Evolutionary conservation across 2,888 invertebrate species (phyloP).

Genomic region (Phengaris arion): DNA sequence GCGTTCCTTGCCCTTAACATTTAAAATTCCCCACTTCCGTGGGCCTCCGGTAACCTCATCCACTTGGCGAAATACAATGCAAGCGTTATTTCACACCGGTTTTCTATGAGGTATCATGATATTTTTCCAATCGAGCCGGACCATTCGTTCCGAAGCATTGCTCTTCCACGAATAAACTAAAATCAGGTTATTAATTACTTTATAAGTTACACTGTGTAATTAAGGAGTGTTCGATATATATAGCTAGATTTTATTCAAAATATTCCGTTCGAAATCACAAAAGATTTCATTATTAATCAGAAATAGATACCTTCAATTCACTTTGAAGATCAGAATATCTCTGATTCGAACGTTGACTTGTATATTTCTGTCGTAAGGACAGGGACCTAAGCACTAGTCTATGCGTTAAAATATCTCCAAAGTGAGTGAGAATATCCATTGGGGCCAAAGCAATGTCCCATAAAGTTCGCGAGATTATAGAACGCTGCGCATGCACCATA

Average conservation of each 20-base stretch:
- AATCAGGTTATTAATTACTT: neutral
- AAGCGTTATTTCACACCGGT: no score
- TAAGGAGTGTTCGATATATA: neutral
- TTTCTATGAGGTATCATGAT: no score
- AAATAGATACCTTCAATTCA: constrained; percentile 3
- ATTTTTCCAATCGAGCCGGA: no score
- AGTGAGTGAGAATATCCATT: neutral
- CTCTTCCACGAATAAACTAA: no score
- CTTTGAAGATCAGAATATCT: constrained; percentile 10
- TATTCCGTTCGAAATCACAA: neutral
- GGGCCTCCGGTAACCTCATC: no score
- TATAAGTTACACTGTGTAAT: neutral
- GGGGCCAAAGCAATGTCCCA: neutral
- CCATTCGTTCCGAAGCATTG: no score
- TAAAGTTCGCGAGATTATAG: neutral
- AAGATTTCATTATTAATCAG: constrained; percentile 10
- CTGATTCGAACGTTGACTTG: neutral
- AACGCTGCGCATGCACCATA: neutral
- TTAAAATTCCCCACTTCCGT: no score
- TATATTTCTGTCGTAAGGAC: neutral
- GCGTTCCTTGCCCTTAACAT: no score
- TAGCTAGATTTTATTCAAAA: neutral
- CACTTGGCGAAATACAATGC: no score
- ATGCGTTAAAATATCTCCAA: neutral
- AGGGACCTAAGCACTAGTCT: neutral